Evolutionary conservation across 2,797 vertebrate species (phyloP).

Genomic region (Myotis planiceps): DNA sequence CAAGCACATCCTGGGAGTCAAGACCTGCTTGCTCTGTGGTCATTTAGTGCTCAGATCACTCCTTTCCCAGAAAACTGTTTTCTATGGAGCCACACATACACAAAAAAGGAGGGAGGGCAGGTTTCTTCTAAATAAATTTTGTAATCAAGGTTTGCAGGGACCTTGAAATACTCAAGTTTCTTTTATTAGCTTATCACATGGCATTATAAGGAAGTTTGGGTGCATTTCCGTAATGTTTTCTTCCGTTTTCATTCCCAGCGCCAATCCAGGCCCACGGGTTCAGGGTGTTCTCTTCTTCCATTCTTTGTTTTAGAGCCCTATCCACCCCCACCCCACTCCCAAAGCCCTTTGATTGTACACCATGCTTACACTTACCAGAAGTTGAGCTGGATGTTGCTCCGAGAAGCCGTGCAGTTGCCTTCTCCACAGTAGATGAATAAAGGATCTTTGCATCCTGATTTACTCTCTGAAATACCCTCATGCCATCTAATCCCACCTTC

Average conservation of each 20-base stretch:
- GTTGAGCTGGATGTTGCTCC: slow-evolving; percentile 61
- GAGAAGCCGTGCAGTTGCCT: slow-evolving; percentile 38
- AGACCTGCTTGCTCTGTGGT: slow-evolving; percentile 29
- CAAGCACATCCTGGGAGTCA: not conserved
- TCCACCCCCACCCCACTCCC: not conserved
- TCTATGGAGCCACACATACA: not conserved
- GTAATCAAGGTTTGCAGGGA: slow-evolving; percentile 53
- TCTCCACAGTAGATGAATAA: slow-evolving; percentile 43
- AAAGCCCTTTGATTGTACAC: not conserved
- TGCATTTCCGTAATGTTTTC: not conserved
- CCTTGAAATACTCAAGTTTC: not conserved
- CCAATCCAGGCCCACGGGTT: not conserved
- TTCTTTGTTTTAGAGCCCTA: slow-evolving; percentile 18
- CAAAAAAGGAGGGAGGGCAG: not conserved
- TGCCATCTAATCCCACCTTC: slow-evolving; percentile 63
- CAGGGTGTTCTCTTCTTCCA: not conserved
- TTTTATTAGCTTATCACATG: not conserved
- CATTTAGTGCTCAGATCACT: not conserved
- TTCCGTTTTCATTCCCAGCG: slow-evolving; percentile 25
- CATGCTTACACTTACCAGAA: not conserved
- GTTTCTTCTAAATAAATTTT: slow-evolving; percentile 30
- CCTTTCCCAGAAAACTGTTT: slow-evolving; percentile 53
- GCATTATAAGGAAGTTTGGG: not conserved
- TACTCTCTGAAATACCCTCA: slow-evolving; percentile 80
- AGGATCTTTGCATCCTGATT: slow-evolving; percentile 58